Evolutionary conservation across 2,113 vertebrate species (phyloP).

Genomic region (Etia nguti): DNA sequence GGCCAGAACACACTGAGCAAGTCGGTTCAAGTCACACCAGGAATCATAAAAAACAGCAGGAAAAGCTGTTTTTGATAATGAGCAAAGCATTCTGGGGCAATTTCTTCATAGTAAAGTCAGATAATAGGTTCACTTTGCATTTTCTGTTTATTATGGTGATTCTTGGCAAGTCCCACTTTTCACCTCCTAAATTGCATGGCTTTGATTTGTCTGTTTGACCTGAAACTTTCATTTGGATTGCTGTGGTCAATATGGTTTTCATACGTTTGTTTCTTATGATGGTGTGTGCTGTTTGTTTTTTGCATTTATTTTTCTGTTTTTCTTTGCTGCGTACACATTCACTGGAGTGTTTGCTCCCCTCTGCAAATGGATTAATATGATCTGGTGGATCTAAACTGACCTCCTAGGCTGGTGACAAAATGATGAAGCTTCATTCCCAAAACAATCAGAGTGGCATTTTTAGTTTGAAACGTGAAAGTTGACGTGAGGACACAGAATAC

Average conservation of each 20-base stretch:
- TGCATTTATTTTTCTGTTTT: not conserved
- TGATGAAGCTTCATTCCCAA: slow-evolving; percentile 36
- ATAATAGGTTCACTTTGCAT: slow-evolving; percentile 7
- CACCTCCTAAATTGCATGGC: slow-evolving; percentile 61
- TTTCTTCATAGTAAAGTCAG: not conserved
- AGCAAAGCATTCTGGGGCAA: not conserved
- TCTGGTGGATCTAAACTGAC: not conserved
- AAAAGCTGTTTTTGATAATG: not conserved
- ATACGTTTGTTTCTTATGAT: not conserved
- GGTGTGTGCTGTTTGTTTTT: not conserved
- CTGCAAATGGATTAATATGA: not conserved
- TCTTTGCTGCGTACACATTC: not conserved
- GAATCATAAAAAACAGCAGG: not conserved
- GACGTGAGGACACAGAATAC: not conserved
- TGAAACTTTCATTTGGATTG: slow-evolving; percentile 50
- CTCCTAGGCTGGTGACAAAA: slow-evolving; percentile 16
- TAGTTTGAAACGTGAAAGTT: not conserved
- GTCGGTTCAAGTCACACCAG: not conserved
- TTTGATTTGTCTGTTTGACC: slow-evolving; percentile 27
- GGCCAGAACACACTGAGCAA: not conserved
- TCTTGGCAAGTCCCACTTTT: not conserved
- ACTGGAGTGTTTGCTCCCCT: not conserved
- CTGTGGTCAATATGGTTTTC: slow-evolving; percentile 54
- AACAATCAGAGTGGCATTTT: not conserved
- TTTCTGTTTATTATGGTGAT: not conserved